Evolutionary conservation across 2,888 invertebrate genomes (phyloP), one percentile per base, ranked within the genome.

Genomic region (Drosophila merina): DNA sequence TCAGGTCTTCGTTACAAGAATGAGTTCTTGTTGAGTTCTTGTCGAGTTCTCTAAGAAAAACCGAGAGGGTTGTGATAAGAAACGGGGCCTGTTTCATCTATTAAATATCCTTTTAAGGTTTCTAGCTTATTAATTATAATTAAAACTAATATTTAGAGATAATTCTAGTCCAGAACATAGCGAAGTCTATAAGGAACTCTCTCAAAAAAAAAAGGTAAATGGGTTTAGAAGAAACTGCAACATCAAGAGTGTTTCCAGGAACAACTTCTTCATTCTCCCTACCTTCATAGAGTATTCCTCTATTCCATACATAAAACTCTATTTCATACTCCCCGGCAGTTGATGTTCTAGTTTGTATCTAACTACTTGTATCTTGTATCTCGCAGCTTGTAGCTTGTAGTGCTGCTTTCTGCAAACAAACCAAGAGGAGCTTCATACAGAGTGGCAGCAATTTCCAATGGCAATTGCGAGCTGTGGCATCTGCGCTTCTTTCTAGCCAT

Each of bases 321-420:
- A 44, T 31, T 69, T 50, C 28, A 12, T 60, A 25, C 31, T 14
- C 14, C 14, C 14, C 14, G 48, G 14, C 60, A 60, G 60, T 60
- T 66, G 57, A 42, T 72, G 55, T 70, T 67, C 30, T 59, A 75
- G 72, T 69, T 72, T 82, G 75, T 86, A 79, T 83, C 82, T 86
- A 70, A 81, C 87, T 76, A 76, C 79, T 84, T 86, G 81, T 74
- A 77, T 80, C 74, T 72, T 82, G 75, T 85, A 79, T 82, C 81
- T 86, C 20, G 20, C 20, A 20, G 20, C 20, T 84, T 86, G 81
- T 74, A 77, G 77, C 74, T 76, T 80, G 85, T 70, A 77, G 69
- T 67, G 36, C 70, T 57, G 77, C 80, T 80, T 81, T 81, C 86
- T 28, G 64, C 64, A 66, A 54, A 60, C 60, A 60, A 48, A 60